Conservation (phyloP, 2,113 vertebrate species). For the Myotis brandtii region DNA sequence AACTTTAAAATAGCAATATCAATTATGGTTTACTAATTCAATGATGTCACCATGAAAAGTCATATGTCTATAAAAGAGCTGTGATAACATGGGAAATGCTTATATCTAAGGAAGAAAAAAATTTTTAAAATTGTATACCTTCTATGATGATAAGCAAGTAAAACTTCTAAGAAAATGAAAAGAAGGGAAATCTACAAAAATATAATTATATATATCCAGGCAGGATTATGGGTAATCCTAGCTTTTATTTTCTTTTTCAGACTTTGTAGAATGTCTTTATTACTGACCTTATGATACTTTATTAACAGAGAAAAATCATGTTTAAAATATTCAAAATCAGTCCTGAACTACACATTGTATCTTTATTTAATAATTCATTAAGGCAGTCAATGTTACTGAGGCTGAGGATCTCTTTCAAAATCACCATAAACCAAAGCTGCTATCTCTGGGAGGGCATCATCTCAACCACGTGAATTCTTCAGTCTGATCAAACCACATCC, state of each 20-base stretch:
- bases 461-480: fast-evolving
- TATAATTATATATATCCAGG: not conserved
- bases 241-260: not conserved
- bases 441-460: not conserved
- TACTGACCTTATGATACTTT: not conserved
- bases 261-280: not conserved
- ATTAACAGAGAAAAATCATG: conserved; percentile 31
- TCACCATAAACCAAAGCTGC: not conserved
- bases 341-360: not conserved
- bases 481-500: no score
- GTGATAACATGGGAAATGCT: not conserved
- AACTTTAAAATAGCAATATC: not conserved
- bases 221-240: not conserved
- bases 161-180: not conserved
- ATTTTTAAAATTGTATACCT: not conserved
- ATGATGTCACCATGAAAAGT: not conserved
- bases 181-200: not conserved
- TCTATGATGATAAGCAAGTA: not conserved
- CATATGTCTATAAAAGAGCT: not conserved
- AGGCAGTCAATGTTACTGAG: not conserved
- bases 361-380: not conserved
- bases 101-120: not conserved
- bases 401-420: not conserved
- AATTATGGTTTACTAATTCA: not conserved
- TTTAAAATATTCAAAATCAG: conserved; percentile 25